A percentile compares a stretch with the other conserved stretches of the same genome.
Conservation (phyloP, 2,888 invertebrate genomes). For the Perithous albicinctus region DNA sequence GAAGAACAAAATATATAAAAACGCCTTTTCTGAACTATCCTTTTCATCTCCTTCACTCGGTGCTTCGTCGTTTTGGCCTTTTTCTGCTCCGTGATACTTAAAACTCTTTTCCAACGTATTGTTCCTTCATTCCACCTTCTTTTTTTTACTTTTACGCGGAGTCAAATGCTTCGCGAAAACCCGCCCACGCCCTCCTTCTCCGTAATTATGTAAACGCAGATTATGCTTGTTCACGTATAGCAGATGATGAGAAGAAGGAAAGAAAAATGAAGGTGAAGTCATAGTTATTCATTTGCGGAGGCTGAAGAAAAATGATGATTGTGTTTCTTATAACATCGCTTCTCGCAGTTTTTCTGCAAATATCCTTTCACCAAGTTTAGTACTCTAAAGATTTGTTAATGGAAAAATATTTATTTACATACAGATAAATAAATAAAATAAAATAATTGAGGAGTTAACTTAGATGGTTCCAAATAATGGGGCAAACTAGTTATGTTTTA, state of each 20-base stretch:
- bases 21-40: too few species aligned
- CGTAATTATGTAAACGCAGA: conserved; percentile 48
- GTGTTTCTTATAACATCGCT: too few species aligned
- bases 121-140: background rate
- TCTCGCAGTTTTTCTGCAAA: too few species aligned
- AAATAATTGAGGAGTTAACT: too few species aligned
- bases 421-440: too few species aligned
- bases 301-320: too few species aligned
- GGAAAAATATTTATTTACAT: too few species aligned
- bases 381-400: too few species aligned
- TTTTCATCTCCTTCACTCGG: background rate
- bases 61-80: background rate
- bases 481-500: too few species aligned
- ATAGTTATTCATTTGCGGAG: conserved; percentile 2
- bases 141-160: background rate
- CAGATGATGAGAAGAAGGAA: background rate
- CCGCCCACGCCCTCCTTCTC: conserved; percentile 15
- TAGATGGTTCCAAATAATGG: too few species aligned
- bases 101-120: background rate
- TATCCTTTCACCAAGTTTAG: too few species aligned
- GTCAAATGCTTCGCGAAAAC: background rate
- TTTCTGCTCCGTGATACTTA: background rate
- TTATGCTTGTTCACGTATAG: conserved; percentile 48
- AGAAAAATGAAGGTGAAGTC: conserved; percentile 32
- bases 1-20: too few species aligned